Evolutionary conservation across 30 jellyfish, hydroid and myxozoan species (phyloP).

Genomic region (Calvadosia cruxmelitensis): DNA sequence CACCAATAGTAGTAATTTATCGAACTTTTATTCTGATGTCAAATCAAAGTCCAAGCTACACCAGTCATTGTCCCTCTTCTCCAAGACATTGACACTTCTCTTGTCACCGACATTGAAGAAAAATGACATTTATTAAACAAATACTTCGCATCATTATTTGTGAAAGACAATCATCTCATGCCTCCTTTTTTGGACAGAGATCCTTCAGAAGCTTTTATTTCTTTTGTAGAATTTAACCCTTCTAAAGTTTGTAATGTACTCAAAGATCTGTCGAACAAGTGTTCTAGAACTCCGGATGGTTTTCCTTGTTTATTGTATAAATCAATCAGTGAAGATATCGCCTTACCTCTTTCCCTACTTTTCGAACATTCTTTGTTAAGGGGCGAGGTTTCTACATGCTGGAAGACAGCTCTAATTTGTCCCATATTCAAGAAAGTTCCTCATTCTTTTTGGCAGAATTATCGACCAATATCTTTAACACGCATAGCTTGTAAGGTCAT

Average conservation of each 20-base stretch:
- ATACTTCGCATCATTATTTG: neutral
- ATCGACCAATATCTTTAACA: neutral
- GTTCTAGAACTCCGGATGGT: slow-evolving; percentile 1
- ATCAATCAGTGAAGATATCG: neutral
- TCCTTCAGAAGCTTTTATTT: neutral
- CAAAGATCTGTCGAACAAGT: neutral
- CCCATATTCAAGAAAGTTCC: neutral
- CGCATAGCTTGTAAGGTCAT: neutral
- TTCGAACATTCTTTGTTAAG: neutral
- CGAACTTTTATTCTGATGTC: neutral
- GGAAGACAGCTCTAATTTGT: neutral
- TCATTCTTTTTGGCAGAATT: neutral
- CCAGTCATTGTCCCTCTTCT: neutral
- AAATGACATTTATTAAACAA: neutral
- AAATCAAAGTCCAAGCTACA: neutral
- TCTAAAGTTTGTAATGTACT: neutral
- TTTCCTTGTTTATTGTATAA: neutral
- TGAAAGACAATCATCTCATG: neutral
- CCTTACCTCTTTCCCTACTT: neutral
- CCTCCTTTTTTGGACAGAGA: neutral
- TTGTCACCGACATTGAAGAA: neutral
- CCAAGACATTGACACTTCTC: neutral
- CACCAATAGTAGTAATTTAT: neutral
- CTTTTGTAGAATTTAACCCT: neutral
- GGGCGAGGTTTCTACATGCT: neutral